Evolutionary conservation across 2,888 invertebrate genomes (phyloP).

Genomic region (Cantharis lateralis): DNA sequence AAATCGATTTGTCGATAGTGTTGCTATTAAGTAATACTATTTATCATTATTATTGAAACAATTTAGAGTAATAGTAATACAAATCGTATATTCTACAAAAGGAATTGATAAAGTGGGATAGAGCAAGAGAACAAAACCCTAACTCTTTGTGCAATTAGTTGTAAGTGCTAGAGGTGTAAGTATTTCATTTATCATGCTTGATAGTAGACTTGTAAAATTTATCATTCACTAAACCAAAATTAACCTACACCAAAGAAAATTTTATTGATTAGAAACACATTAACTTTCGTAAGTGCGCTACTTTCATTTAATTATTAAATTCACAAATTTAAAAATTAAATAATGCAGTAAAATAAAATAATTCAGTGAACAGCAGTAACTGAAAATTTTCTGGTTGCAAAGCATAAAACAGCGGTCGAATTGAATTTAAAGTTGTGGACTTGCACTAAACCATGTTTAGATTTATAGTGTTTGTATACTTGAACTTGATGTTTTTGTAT

Average conservation of each 20-base stretch:
- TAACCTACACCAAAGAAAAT: not conserved
- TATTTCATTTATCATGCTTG: constrained; percentile 14
- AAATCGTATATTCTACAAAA: constrained; percentile 12
- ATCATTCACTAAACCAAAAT: not conserved
- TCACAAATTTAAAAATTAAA: not conserved
- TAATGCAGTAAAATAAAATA: too few species aligned
- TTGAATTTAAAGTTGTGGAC: constrained; percentile 9
- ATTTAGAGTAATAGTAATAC: constrained; percentile 14
- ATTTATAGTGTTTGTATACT: constrained; percentile 4
- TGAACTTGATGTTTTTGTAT: constrained; percentile 3
- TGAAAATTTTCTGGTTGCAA: not conserved
- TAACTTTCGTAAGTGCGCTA: not conserved
- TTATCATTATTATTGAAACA: not conserved
- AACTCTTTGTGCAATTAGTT: constrained; percentile 19
- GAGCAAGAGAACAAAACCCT: constrained; percentile 2
- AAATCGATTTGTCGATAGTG: not conserved
- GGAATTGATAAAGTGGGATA: constrained; percentile 10
- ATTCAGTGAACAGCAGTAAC: not conserved
- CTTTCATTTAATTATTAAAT: not conserved
- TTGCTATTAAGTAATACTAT: not conserved
- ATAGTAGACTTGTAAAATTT: constrained; percentile 8
- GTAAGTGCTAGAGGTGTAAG: constrained; percentile 16
- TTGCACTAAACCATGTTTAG: not conserved
- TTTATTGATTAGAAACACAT: not conserved
- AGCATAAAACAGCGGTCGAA: constrained; percentile 3